Conservation (phyloP, 2,113 vertebrate genomes). For the Tor tambroides region DNA sequence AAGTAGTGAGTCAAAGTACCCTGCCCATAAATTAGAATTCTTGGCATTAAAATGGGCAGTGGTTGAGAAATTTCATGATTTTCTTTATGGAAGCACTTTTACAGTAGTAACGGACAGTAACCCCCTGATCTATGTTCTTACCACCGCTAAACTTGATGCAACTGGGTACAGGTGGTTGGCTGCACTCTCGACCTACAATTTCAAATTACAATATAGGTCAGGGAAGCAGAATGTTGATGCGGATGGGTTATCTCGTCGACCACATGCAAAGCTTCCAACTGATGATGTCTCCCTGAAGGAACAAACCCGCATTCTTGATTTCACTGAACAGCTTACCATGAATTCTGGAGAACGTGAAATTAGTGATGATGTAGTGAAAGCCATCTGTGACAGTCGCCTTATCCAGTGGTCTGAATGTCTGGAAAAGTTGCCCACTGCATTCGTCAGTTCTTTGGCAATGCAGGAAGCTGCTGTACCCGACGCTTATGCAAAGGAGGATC, state of each 20-base stretch:
- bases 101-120: no score
- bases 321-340: not conserved
- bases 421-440: not conserved
- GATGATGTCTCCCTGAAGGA: not conserved
- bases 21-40: no score
- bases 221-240: not conserved
- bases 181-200: not conserved
- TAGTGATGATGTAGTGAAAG: not conserved
- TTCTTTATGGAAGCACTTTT: no score
- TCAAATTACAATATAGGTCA: not conserved
- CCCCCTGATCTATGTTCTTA: no score
- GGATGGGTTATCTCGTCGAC: not conserved
- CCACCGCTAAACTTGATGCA: no score
- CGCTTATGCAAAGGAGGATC: not conserved
- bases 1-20: no score
- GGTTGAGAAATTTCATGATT: no score
- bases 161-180: not conserved
- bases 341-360: not conserved
- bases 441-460: no score
- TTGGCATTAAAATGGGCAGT: no score
- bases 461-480: not conserved
- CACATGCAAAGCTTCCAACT: not conserved
- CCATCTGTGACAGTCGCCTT: not conserved
- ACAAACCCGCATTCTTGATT: not conserved
- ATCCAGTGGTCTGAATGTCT: not conserved